Evolutionary conservation across 2,113 vertebrate species (phyloP).

Genomic region (Myiozetetes cayanensis): DNA sequence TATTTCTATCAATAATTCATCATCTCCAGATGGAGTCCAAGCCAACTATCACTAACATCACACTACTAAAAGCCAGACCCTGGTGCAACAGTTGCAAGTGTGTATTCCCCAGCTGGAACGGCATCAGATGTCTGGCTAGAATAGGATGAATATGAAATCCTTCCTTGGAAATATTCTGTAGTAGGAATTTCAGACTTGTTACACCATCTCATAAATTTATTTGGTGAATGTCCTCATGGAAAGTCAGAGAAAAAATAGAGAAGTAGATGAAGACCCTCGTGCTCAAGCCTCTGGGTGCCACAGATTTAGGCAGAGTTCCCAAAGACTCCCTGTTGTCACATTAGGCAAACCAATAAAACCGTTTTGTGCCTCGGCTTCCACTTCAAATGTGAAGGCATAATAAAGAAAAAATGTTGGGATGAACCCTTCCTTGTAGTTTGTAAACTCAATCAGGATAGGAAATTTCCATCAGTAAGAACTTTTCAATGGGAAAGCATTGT

Average conservation of each 20-base stretch:
- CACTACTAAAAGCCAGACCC: background rate
- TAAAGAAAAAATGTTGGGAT: background rate
- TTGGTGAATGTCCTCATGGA: background rate
- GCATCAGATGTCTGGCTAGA: background rate
- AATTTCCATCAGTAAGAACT: background rate
- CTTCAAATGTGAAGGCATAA: background rate
- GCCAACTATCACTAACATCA: background rate
- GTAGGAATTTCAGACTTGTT: background rate
- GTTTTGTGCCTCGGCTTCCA: background rate
- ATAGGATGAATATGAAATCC: background rate
- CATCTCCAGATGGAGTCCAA: background rate
- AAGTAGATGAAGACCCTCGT: background rate
- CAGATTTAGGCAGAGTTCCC: background rate
- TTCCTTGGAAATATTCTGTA: background rate
- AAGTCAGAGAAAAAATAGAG: background rate
- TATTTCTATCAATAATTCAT: slow-evolving; percentile 25
- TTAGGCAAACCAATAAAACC: background rate
- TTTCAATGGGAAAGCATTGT: background rate
- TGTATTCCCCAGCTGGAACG: background rate
- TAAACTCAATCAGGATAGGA: background rate
- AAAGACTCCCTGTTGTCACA: background rate
- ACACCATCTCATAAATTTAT: background rate
- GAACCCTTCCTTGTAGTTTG: background rate
- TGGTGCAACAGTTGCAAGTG: background rate
- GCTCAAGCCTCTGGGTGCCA: background rate